A percentile compares a stretch with the other conserved stretches of the same genome.
These are phyloP conservation scores for Fulica atra DNA, from an alignment of 2,113 vertebrate species.

Conservation along the genomic window DNA sequence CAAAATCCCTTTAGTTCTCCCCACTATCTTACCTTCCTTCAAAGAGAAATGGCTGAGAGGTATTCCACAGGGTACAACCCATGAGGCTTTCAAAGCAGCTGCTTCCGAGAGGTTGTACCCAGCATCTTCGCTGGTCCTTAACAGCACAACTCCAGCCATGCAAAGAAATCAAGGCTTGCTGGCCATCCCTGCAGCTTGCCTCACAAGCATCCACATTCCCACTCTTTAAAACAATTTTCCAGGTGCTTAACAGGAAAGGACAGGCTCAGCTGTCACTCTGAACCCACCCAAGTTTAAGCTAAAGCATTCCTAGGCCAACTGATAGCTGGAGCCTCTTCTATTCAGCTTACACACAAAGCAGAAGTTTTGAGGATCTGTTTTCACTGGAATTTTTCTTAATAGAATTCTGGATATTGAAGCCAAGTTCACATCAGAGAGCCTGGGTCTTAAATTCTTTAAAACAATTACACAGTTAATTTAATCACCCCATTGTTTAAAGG, in stretches of 20 bases:
- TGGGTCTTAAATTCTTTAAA: slow-evolving; percentile 7
- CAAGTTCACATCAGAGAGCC: slow-evolving; percentile 6
- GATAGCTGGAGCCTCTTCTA: not conserved
- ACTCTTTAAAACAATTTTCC: not conserved
- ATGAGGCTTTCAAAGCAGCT: not conserved
- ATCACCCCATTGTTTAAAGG: slow-evolving; percentile 13
- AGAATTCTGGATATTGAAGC: not conserved
- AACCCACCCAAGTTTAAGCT: not conserved
- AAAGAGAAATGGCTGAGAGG: not conserved
- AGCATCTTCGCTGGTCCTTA: not conserved
- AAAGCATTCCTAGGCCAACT: not conserved
- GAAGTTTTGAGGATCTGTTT: not conserved
- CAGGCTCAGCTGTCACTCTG: not conserved
- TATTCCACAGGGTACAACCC: not conserved
- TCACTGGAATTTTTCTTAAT: not conserved
- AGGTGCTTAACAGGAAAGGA: not conserved
- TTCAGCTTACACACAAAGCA: not conserved
- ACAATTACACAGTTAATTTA: slow-evolving; percentile 45
- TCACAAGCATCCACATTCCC: not conserved
- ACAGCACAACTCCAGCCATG: not conserved
- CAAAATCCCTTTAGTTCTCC: not conserved
- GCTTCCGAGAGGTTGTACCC: accelerated
- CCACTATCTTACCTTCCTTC: not conserved
- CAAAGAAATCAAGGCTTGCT: not conserved
- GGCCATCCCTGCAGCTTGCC: not conserved